phyloP scores from a whole-genome alignment of 2,113 vertebrate genomes.

The Pteruthius melanotis region DNA sequence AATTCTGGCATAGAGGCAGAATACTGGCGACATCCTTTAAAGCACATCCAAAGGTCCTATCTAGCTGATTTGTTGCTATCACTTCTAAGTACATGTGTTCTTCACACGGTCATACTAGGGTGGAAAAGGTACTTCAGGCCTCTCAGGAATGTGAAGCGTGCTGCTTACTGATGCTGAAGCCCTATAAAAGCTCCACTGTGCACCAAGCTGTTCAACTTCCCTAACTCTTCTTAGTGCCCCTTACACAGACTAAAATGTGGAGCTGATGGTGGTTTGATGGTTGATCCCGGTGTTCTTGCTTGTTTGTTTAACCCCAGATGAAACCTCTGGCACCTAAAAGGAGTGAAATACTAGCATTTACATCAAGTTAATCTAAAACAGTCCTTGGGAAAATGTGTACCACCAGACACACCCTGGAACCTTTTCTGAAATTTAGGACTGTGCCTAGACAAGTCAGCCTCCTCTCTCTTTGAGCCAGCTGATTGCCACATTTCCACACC shows the following conservation, averaged over 20 bases:
- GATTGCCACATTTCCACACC: rapidly evolving
- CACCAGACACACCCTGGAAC: neutral
- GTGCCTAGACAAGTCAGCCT: neutral
- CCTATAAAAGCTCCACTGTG: neutral
- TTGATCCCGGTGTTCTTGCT: neutral
- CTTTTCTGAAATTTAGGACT: neutral
- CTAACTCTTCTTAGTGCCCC: neutral
- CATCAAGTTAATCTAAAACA: neutral
- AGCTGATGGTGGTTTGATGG: neutral
- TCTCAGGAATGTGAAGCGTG: neutral
- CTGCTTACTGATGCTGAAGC: neutral
- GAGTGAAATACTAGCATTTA: neutral
- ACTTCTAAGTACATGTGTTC: neutral
- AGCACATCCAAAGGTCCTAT: neutral
- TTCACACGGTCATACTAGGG: rapidly evolving
- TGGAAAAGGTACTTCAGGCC: neutral
- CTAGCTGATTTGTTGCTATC: neutral
- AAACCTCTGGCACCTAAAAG: neutral
- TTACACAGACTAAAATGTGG: rapidly evolving
- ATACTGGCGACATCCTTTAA: neutral
- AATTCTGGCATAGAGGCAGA: neutral
- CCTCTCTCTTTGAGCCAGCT: neutral
- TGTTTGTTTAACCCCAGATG: neutral
- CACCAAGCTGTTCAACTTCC: neutral
- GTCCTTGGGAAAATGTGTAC: neutral